A percentile compares a stretch with the other conserved stretches of the same genome.
Conservation (phyloP, 1,140 invertebrate species). For the Ruditapes philippinarum region DNA sequence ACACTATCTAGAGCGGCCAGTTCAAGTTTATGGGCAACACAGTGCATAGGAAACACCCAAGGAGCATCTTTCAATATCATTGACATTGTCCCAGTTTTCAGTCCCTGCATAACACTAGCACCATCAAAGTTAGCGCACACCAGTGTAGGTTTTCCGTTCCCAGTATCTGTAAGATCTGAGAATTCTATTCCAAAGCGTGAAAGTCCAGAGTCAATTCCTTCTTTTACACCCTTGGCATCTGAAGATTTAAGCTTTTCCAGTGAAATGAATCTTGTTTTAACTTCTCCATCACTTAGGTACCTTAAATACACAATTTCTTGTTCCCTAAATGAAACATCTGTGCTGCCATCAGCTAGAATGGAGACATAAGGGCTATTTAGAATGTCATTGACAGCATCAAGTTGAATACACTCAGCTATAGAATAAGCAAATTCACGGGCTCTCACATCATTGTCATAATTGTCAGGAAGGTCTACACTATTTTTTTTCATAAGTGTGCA, state of each 20-base stretch:
- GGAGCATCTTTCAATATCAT: constrained; percentile 10
- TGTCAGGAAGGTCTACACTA: not conserved
- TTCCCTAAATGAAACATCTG: constrained; percentile 15
- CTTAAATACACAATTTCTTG: constrained; percentile 47
- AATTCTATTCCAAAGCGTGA: not conserved
- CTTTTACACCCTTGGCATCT: constrained; percentile 34
- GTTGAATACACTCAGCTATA: not conserved
- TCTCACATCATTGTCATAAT: constrained; percentile 3
- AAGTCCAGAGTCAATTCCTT: not conserved
- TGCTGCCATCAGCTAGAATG: constrained; percentile 9
- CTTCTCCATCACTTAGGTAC: not conserved
- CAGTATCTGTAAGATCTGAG: not conserved
- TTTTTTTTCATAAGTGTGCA: not conserved
- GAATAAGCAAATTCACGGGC: not conserved
- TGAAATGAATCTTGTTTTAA: not conserved
- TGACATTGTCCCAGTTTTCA: not conserved
- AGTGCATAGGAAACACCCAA: too few species aligned
- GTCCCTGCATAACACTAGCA: constrained; percentile 27
- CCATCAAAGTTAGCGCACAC: constrained; percentile 34
- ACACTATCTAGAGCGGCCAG: constrained; percentile 26
- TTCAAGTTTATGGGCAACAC: constrained; percentile 42
- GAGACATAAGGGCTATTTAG: not conserved
- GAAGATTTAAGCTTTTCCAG: constrained; percentile 7
- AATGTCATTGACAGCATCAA: not conserved
- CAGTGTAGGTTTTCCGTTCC: constrained; percentile 23